These are phyloP conservation scores for Brachynemurus nebulosus DNA, from an alignment of 2,888 invertebrate genomes.

Conservation along the genomic window DNA sequence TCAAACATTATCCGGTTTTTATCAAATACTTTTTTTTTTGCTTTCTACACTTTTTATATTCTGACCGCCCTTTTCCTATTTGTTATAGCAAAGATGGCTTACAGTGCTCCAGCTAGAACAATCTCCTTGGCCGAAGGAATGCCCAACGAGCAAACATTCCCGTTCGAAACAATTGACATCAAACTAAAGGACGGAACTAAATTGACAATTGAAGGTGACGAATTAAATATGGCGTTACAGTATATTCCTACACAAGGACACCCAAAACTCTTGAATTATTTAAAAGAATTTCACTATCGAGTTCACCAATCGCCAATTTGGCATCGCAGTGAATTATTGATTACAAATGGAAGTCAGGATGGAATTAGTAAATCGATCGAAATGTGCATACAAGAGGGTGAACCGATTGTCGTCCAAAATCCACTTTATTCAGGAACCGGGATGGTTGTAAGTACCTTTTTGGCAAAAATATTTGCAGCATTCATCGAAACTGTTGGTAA, in stretches of 20 bases:
- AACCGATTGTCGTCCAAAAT: conserved; percentile 54
- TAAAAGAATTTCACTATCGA: conserved; percentile 46
- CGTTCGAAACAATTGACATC: not conserved
- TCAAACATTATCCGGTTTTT: no score
- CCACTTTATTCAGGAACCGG: conserved; percentile 59
- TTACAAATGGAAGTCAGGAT: conserved; percentile 66
- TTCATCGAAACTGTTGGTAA: no score
- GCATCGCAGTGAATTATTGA: conserved; percentile 44
- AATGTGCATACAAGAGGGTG: conserved; percentile 52
- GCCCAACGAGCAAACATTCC: not conserved
- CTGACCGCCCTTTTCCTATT: no score
- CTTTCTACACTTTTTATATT: no score
- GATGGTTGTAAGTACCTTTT: conserved; percentile 50
- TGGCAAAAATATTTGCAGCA: no score
- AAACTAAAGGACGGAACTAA: not conserved
- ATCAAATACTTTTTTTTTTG: no score
- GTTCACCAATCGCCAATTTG: conserved; percentile 52
- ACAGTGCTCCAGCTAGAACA: not conserved
- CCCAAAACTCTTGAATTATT: conserved; percentile 39
- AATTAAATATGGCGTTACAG: conserved; percentile 1
- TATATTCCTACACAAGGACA: conserved; percentile 23
- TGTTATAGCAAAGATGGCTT: not conserved
- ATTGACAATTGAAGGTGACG: not conserved
- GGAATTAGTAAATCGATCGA: conserved; percentile 62
- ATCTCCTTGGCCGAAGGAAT: conserved; percentile 1